phyloP scores from a whole-genome alignment of 2,888 invertebrate genomes.

The Drosophila leonis region DNA sequence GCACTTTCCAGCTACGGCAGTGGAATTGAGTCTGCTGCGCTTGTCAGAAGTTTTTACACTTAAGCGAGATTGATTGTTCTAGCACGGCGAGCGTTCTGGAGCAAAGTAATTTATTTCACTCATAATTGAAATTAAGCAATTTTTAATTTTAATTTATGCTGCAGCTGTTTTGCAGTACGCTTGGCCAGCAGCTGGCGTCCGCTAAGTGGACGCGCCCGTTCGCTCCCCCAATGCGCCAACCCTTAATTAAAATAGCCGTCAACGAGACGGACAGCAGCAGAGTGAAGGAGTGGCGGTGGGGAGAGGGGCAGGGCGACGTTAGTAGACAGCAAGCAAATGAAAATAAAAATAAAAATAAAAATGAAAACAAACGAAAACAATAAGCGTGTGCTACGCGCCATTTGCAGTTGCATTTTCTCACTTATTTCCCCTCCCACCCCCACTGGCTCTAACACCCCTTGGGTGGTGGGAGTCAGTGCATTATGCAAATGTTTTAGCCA shows the following conservation, averaged over 20 bases:
- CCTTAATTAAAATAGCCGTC: conserved; percentile 26
- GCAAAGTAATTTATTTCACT: conserved; percentile 4
- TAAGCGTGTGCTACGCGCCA: conserved; percentile 22
- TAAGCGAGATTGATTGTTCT: conserved; percentile 4
- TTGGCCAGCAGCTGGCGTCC: conserved; percentile 3
- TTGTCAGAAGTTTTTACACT: not conserved
- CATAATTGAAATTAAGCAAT: conserved; percentile 23
- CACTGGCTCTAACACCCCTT: too few relatives aligned
- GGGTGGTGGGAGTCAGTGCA: conserved; percentile 36
- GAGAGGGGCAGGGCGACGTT: not conserved
- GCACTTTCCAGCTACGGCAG: not conserved
- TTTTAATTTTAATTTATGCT: conserved; percentile 25
- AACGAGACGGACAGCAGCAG: not conserved
- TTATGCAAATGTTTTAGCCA: conserved; percentile 72
- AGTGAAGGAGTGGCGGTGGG: not conserved
- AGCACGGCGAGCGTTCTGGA: not conserved
- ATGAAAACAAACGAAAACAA: conserved; percentile 1
- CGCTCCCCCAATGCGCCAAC: not conserved
- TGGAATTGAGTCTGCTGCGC: not conserved
- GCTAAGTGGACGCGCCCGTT: conserved; percentile 1
- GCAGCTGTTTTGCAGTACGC: conserved; percentile 2
- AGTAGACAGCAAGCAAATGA: not conserved
- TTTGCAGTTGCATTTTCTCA: conserved; percentile 26
- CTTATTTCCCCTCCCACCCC: too few relatives aligned
- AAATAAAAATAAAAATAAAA: conserved; percentile 3